Base-by-base conservation (phyloP, 53 echinoderm and acorn worm species). In the Crossaster papposus region DNA sequence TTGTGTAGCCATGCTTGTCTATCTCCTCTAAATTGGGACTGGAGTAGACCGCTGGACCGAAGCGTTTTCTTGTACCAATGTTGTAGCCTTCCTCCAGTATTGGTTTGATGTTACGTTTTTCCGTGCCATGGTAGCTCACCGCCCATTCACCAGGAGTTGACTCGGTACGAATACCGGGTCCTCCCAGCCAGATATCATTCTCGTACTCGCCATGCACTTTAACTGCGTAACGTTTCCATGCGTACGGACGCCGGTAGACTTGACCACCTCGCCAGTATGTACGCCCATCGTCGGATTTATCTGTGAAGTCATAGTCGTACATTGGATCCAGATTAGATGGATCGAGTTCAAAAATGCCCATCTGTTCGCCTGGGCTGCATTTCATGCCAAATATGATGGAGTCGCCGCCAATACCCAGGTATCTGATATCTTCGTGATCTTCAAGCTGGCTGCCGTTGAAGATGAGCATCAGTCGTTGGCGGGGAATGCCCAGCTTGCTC, bases 91-190 rank as follows among this genome's bases (percentile, higher is more conserved):
- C 82, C 65, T 82, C 37, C 34, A 82, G 20, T 55, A 82, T 82
- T n/a, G 64, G 64, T 34, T 65, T 35, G 23, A 82, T 23, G 80
- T 79, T 64, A 4, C 24, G 36, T 24, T 34, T 65, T 18, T 22
- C 31, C 20, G 89, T 80, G n/a, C 89, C 89, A 32, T 89, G 89
- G 89, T 89, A 89, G 51, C 64, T 81, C 4, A 89, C 89, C n/a
- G 89, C 64, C 89, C 89, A 89, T 72, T 89, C 89, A n/a, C 81
- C 72, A 28, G 70, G 38, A 22, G 70, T 51, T 6, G 89, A 68
- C 4, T 80, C 33, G 22, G 89, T 70, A 11, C 89, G 80, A 33
- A 51, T 55, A 20, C 81, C 81, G 22, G 70, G 18, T 3, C 33
- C 23, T 10, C 89, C 89, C 17, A 89, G 89, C 89, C 89, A 89